Evolutionary conservation across 1,140 invertebrate species (phyloP).

Genomic region (Notospermus geniculatus): DNA sequence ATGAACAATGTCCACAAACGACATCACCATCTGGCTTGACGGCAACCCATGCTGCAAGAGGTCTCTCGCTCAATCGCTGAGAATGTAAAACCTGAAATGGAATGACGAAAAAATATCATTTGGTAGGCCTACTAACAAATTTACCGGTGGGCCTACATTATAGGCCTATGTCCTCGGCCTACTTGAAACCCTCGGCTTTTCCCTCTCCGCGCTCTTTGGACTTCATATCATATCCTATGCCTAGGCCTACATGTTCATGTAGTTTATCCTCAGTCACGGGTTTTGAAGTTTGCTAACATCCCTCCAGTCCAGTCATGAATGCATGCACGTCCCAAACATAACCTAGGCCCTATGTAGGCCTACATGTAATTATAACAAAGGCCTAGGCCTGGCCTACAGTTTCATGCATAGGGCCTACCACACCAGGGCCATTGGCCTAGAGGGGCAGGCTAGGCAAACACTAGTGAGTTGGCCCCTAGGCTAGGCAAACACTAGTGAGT

Average conservation of each 20-base stretch:
- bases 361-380: too few relatives aligned
- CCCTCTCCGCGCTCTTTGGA: background rate
- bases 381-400: too few relatives aligned
- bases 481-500: background rate
- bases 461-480: background rate
- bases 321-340: too few relatives aligned
- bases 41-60: conserved; percentile 24
- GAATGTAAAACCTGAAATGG: background rate
- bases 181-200: background rate
- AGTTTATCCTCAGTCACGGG: too few relatives aligned
- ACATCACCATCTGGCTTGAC: conserved; percentile 20
- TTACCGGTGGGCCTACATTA: background rate
- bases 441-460: background rate
- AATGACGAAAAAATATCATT: background rate
- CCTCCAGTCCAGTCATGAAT: too few relatives aligned
- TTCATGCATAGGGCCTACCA: too few relatives aligned
- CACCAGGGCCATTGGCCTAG: too few relatives aligned
- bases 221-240: background rate
- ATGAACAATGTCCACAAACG: conserved; percentile 26
- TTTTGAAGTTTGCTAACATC: too few relatives aligned
- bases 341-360: too few relatives aligned
- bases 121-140: background rate
- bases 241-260: too few relatives aligned
- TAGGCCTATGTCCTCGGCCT: background rate
- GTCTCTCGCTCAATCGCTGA: conserved; percentile 4